A percentile compares a stretch with the other conserved stretches of the same genome.
These are phyloP conservation scores for Antechinus stuartii DNA, from an alignment of 2,113 vertebrate genomes.

Conservation along the genomic window DNA sequence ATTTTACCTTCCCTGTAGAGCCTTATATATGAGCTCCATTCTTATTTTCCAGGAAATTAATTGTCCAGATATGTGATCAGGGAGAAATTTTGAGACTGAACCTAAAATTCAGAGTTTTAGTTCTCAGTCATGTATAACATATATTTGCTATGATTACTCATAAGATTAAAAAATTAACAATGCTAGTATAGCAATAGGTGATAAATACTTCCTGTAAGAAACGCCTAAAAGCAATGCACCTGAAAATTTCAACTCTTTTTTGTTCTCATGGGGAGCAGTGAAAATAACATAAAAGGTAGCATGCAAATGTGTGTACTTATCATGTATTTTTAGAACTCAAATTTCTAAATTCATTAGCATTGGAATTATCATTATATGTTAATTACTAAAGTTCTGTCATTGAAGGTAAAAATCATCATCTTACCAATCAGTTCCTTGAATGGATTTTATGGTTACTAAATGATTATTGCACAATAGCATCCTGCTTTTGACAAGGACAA, in stretches of 20 bases:
- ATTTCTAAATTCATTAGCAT: conserved; percentile 81
- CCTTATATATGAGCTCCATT: neutral
- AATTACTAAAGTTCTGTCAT: conserved; percentile 81
- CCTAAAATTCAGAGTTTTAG: neutral
- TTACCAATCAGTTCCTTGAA: conserved; percentile 82
- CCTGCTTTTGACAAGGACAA: conserved; percentile 66
- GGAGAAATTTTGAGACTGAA: neutral
- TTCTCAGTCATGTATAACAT: neutral
- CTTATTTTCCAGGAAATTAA: neutral
- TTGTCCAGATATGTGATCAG: neutral
- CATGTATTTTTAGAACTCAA: conserved; percentile 61
- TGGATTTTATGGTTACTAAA: conserved; percentile 81
- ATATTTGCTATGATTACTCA: neutral
- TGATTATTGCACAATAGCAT: conserved; percentile 61
- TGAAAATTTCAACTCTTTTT: neutral
- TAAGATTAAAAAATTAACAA: neutral
- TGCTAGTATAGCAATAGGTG: neutral
- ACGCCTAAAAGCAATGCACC: neutral
- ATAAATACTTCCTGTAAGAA: neutral
- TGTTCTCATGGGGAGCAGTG: neutral
- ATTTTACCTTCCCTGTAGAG: neutral
- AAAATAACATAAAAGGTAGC: neutral
- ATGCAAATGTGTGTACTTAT: conserved; percentile 51
- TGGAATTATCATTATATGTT: conserved; percentile 76
- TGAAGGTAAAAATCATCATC: conserved; percentile 70